These are phyloP conservation scores for Gambusia affinis DNA, from an alignment of 2,113 vertebrate species.

Conservation along the genomic window DNA sequence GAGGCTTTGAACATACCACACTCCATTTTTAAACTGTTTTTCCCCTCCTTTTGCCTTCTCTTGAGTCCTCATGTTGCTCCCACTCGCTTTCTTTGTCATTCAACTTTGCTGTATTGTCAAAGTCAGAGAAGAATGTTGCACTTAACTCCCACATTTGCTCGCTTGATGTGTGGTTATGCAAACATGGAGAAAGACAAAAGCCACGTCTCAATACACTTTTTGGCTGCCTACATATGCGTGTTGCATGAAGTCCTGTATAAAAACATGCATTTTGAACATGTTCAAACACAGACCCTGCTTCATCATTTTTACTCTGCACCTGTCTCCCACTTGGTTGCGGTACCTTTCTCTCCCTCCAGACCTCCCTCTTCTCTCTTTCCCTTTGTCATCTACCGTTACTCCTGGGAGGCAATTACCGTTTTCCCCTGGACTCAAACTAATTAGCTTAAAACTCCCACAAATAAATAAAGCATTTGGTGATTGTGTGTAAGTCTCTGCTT, in stretches of 20 bases:
- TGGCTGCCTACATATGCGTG: slow-evolving; percentile 2
- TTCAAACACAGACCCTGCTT: slow-evolving; percentile 23
- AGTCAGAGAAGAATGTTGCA: slow-evolving; percentile 37
- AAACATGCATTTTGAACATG: slow-evolving; percentile 13
- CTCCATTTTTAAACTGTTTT: slow-evolving; percentile 21
- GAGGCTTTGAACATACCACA: not conserved
- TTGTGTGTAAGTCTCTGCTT: slow-evolving; percentile 22
- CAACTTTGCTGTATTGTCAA: slow-evolving; percentile 44
- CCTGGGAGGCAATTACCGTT: slow-evolving; percentile 83
- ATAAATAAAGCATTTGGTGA: slow-evolving; percentile 77
- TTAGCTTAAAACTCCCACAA: slow-evolving; percentile 80
- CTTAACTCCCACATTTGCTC: slow-evolving; percentile 34
- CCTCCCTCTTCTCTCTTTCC: slow-evolving; percentile 47
- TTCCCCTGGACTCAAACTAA: slow-evolving; percentile 80
- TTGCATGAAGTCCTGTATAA: slow-evolving; percentile 18
- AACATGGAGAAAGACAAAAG: slow-evolving; percentile 9
- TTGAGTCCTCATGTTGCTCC: slow-evolving; percentile 11
- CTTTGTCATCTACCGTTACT: slow-evolving; percentile 70
- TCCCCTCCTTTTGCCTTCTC: not conserved
- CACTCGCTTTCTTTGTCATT: slow-evolving; percentile 32
- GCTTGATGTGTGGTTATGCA: not conserved
- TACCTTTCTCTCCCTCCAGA: slow-evolving; percentile 32
- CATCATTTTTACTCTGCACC: slow-evolving; percentile 36
- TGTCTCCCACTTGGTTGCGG: slow-evolving; percentile 25
- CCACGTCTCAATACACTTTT: slow-evolving; percentile 13